Percentiles rank a stretch among this genome's conserved stretches.
These are phyloP conservation scores for Erebia ligea DNA, from an alignment of 2,888 invertebrate species.

Conservation along the genomic window DNA sequence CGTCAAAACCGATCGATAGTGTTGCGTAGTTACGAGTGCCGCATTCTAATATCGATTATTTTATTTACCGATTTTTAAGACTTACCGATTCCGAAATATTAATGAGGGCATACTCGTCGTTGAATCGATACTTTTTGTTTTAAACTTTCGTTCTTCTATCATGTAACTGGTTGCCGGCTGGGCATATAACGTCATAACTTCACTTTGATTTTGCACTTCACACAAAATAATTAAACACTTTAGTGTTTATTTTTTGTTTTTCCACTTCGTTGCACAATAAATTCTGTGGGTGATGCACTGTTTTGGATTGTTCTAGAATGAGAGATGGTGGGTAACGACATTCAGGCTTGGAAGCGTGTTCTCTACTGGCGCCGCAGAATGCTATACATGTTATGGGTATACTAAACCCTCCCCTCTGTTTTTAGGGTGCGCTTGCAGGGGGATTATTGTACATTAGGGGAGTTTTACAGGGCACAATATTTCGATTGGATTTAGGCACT, in stretches of 20 bases:
- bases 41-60: constrained; percentile 45
- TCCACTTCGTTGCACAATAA: constrained; percentile 60
- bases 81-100: constrained; percentile 86
- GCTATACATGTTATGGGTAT: constrained; percentile 51
- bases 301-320: constrained; percentile 52
- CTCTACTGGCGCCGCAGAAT: constrained; percentile 61
- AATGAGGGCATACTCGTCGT: constrained; percentile 83
- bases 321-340: constrained; percentile 62
- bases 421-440: constrained; percentile 50
- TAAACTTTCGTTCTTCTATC: constrained; percentile 76
- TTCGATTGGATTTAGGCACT: background rate
- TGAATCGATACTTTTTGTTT: constrained; percentile 64
- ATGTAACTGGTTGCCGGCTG: constrained; percentile 75
- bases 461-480: constrained; percentile 34
- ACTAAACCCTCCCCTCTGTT: constrained; percentile 55
- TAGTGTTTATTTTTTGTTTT: constrained; percentile 58
- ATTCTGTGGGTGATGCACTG: constrained; percentile 46
- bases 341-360: constrained; percentile 64
- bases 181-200: constrained; percentile 82
- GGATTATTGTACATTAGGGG: constrained; percentile 51
- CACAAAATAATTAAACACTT: constrained; percentile 52
- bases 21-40: constrained; percentile 51
- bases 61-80: constrained; percentile 42
- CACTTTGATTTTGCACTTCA: constrained; percentile 70
- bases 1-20: constrained; percentile 56